phyloP scores from a whole-genome alignment of 2,113 vertebrate genomes.

The Diphyllodes magnificus region DNA sequence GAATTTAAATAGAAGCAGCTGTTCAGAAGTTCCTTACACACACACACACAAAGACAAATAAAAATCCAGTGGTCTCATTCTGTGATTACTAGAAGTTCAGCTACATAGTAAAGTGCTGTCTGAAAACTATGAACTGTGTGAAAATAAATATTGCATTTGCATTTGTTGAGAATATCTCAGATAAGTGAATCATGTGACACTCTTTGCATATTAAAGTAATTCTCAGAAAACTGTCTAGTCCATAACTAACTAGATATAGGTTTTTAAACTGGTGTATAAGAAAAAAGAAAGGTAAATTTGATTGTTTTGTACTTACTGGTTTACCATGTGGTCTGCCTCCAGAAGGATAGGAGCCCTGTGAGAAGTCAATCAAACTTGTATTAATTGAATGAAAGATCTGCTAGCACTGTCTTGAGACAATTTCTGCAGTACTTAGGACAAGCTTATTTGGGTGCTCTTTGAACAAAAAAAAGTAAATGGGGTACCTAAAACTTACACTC shows the following conservation, averaged over 20 bases:
- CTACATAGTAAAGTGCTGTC: neutral
- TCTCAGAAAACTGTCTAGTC: neutral
- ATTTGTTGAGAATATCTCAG: neutral
- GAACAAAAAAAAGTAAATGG: neutral
- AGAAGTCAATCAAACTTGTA: neutral
- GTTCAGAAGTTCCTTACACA: neutral
- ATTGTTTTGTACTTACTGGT: slow-evolving; percentile 34
- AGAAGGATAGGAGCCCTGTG: neutral
- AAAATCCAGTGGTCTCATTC: neutral
- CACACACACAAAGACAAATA: neutral
- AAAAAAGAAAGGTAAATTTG: neutral
- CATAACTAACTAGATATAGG: neutral
- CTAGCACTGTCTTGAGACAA: neutral
- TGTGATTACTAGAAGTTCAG: neutral
- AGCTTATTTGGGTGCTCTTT: neutral
- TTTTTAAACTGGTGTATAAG: neutral
- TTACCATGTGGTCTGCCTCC: slow-evolving; percentile 20
- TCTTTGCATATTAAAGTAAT: neutral
- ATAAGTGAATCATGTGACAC: neutral
- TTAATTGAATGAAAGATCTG: neutral
- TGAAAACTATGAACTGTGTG: neutral
- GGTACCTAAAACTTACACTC: neutral
- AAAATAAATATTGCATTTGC: neutral
- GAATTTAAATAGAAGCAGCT: neutral
- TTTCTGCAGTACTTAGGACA: neutral